Percentiles rank a stretch among this genome's conserved stretches.
Conservation (phyloP, 2,113 vertebrate species). For the Connochaetes taurinus region DNA sequence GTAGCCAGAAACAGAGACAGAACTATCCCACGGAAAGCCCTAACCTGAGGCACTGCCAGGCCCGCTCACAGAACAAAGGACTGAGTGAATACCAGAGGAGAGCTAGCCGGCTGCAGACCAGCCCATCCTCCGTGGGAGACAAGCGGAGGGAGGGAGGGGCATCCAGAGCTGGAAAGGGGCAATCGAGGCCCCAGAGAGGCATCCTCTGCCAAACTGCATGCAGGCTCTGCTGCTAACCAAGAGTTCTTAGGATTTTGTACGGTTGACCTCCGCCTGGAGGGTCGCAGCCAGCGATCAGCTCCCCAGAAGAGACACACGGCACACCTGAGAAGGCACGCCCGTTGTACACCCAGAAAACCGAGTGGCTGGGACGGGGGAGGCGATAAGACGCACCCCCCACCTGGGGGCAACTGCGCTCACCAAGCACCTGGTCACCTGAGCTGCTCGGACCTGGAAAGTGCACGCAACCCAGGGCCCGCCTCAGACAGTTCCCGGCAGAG, state of each 20-base stretch:
- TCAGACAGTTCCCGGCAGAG: background rate
- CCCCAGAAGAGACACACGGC: background rate
- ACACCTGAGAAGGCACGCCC: background rate
- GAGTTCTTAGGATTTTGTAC: background rate
- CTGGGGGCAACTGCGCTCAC: background rate
- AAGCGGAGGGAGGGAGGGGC: fast-evolving
- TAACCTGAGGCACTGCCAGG: background rate
- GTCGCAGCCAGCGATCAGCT: background rate
- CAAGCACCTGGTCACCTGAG: background rate
- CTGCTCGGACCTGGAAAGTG: background rate
- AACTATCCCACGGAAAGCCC: fast-evolving
- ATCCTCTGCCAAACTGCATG: background rate
- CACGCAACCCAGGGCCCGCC: fast-evolving
- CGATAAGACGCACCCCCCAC: fast-evolving
- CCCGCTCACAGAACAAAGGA: background rate
- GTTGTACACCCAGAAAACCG: background rate
- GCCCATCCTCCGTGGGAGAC: fast-evolving
- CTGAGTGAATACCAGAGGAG: background rate
- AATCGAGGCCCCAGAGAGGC: background rate
- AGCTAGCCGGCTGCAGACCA: fast-evolving
- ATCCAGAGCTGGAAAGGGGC: background rate
- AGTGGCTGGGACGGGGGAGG: fast-evolving
- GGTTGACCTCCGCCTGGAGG: background rate
- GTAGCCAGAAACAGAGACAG: background rate
- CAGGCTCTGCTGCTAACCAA: background rate